These are phyloP conservation scores for Bombylius discolor DNA, from an alignment of 2,888 invertebrate species.

Conservation along the genomic window DNA sequence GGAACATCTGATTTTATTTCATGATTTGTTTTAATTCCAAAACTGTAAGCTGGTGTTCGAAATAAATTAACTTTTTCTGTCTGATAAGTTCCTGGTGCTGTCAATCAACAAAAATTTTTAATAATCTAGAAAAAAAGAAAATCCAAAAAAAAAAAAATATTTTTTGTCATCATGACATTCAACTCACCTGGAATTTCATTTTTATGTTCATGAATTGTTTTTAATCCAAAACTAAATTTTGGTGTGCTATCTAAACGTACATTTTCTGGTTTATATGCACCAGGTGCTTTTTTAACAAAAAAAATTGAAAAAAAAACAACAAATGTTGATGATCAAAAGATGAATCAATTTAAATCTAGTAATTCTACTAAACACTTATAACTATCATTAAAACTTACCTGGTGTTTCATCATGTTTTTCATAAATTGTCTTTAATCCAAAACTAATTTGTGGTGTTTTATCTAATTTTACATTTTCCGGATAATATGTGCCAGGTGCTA, in stretches of 20 bases:
- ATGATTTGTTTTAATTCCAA: slow-evolving; percentile 39
- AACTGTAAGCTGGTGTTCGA: slow-evolving; percentile 40
- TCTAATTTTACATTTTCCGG: slow-evolving; percentile 43
- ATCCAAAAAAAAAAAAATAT: slow-evolving; percentile 4
- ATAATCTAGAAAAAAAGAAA: slow-evolving; percentile 8
- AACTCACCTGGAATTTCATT: slow-evolving; percentile 41
- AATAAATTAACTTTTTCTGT: slow-evolving; percentile 42
- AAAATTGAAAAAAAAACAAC: slow-evolving; percentile 18
- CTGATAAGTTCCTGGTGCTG: slow-evolving; percentile 42
- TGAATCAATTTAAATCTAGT: too few species aligned
- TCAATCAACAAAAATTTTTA: background rate
- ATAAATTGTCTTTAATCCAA: slow-evolving; percentile 53
- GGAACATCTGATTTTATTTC: slow-evolving; percentile 41
- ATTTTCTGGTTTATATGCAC: slow-evolving; percentile 49
- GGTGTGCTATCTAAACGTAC: slow-evolving; percentile 44
- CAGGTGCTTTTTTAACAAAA: slow-evolving; percentile 36
- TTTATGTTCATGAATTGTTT: slow-evolving; percentile 40
- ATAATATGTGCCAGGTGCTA: slow-evolving; percentile 47
- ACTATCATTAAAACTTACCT: background rate
- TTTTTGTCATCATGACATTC: slow-evolving; percentile 2
- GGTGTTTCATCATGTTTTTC: slow-evolving; percentile 38
- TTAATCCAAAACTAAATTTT: slow-evolving; percentile 48
- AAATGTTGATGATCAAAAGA: background rate
- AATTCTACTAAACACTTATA: too few species aligned
- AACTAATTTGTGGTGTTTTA: slow-evolving; percentile 52